Evolutionary conservation across 2,888 invertebrate genomes (phyloP).

Genomic region (Metacarcinus magister): DNA sequence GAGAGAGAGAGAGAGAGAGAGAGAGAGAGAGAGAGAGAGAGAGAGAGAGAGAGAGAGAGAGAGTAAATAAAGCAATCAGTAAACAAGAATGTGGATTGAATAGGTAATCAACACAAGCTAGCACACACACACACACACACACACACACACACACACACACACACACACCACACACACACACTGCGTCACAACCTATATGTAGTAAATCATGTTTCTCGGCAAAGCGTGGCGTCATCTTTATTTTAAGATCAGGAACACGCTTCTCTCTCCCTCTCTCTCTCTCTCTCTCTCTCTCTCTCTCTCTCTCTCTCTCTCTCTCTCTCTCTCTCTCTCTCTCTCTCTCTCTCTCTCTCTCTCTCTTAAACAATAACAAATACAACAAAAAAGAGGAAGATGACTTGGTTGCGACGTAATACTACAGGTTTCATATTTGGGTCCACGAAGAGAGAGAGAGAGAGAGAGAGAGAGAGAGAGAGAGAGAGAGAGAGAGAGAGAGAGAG

Average conservation of each 20-base stretch:
- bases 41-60: conserved; percentile 38
- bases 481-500: conserved; percentile 59
- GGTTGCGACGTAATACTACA: background rate
- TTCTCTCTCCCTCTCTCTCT: background rate
- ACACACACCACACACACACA: conserved; percentile 56
- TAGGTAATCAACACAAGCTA: background rate
- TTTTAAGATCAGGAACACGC: conserved; percentile 28
- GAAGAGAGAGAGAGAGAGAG: conserved; percentile 50
- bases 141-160: conserved; percentile 48
- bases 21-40: conserved; percentile 1
- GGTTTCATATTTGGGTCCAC: background rate
- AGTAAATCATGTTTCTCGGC: background rate
- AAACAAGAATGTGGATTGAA: no score
- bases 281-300: conserved; percentile 49
- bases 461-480: conserved; percentile 53
- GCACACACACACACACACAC: background rate
- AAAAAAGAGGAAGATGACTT: background rate
- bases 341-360: conserved; percentile 57
- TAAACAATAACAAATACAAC: background rate
- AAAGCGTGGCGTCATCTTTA: conserved; percentile 35
- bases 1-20: conserved; percentile 10
- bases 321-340: background rate
- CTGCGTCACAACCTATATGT: background rate
- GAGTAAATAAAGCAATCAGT: background rate
- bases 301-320: background rate